A percentile compares a stretch with the other conserved stretches of the same genome.
phyloP scores from a whole-genome alignment of 1,140 invertebrate genomes.

The Magallana gigas region DNA sequence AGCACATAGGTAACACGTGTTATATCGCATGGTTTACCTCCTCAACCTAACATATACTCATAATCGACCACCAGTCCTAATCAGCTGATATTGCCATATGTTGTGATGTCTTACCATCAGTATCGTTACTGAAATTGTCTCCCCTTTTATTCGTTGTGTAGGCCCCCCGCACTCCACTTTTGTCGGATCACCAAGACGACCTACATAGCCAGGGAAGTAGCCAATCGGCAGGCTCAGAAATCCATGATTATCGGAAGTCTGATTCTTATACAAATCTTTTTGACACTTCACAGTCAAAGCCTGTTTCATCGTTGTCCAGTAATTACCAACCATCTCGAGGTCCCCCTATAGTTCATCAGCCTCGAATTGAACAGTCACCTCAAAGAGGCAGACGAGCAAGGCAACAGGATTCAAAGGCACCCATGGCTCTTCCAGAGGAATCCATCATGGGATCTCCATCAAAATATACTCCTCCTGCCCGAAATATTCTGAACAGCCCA shows the following conservation, averaged over 20 bases:
- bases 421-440: constrained; percentile 70
- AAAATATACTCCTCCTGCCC: constrained; percentile 46
- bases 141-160: constrained; percentile 57
- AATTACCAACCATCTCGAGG: constrained; percentile 51
- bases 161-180: constrained; percentile 60
- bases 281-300: constrained; percentile 78
- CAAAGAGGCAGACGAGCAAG: constrained; percentile 49
- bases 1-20: constrained; percentile 12
- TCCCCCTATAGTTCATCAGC: constrained; percentile 52
- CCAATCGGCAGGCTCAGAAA: constrained; percentile 35
- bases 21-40: constrained; percentile 12
- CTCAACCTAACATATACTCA: constrained; percentile 23
- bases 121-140: constrained; percentile 48
- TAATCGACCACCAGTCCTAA: constrained; percentile 18
- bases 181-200: constrained; percentile 65
- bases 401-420: constrained; percentile 54
- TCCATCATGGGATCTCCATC: constrained; percentile 58
- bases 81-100: constrained; percentile 43
- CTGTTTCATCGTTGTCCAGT: constrained; percentile 60
- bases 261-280: constrained; percentile 96
- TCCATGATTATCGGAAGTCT: constrained; percentile 82
- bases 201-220: constrained; percentile 87
- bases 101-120: constrained; percentile 55
- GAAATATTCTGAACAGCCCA: constrained; percentile 65
- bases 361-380: constrained; percentile 46